Evolutionary conservation across 2,888 invertebrate species (phyloP), one percentile per base, ranked within the genome.

Genomic region (Hemithea aestivaria): DNA sequence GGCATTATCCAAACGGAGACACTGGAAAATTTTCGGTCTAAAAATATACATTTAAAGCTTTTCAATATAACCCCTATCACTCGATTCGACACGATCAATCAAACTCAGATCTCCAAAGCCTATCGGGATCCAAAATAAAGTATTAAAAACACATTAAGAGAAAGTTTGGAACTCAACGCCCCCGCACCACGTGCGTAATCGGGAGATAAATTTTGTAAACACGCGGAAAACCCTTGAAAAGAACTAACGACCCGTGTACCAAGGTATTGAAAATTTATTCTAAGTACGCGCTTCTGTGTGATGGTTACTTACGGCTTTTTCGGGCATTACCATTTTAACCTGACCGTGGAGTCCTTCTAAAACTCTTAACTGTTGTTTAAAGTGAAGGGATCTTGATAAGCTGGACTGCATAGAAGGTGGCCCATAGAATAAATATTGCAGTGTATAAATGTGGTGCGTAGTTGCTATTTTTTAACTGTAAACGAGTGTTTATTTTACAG

Each of bases 181-280:
- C 46, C 47, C 30, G 10, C 32, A 38, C 40, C 40, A 49, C 35
- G 39, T 28, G 39, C 66, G 68, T 73, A 69, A 70, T 61, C 67
- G 58, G 16, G 16, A 53, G 54, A 37, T 42, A 37, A 62, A 66
- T 66, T 62, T 62, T 53, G 51, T 47, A 54, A 33, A 33, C 36
- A 41, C 41, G 36, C 35, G 23, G 10, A 62, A 66, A 67, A 64
- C 73, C 68, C 69, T 67, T 74, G 72, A 76, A 73, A 58, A 71
- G 75, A 80, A 82, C 76, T 79, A 84, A 84, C 82, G 82, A 75
- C 55, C 69, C 73, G 62, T 71, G 66, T 65, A 65, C 50, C 54
- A 51, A 39, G 66, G 76, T 80, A 83, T 85, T 81, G 84, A 81
- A 85, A 83, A 85, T 85, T 84, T 85, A 85, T 85, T 81, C 82